Evolutionary conservation across 2,888 invertebrate genomes (phyloP).

Genomic region (Caenorhabditis virilis): DNA sequence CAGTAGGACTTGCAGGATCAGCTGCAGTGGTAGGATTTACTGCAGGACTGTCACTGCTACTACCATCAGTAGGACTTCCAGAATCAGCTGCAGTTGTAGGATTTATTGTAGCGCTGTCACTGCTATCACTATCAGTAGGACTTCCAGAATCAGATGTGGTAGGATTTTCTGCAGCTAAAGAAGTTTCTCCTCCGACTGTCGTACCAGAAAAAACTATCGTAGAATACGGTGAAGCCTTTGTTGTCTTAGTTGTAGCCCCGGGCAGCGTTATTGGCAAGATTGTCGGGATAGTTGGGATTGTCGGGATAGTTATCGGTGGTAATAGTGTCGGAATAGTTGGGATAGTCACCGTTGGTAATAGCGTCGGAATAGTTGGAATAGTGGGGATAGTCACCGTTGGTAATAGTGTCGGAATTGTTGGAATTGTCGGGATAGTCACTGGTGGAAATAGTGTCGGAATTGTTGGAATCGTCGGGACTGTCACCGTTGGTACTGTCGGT

Average conservation of each 20-base stretch:
- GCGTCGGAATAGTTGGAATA: background rate
- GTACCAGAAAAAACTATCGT: no score
- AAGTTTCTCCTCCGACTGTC: no score
- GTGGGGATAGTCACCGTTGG: background rate
- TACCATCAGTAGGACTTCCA: background rate
- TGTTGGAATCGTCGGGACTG: background rate
- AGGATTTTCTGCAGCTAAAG: background rate
- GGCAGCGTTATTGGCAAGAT: no score
- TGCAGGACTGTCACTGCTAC: background rate
- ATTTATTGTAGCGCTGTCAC: no score
- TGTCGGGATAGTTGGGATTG: background rate
- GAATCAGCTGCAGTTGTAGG: background rate
- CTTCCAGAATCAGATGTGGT: background rate
- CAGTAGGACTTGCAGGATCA: background rate
- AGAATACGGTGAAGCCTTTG: no score
- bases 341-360: background rate
- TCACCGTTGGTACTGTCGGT: no score
- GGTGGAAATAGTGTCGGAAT: background rate
- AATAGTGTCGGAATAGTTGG: background rate
- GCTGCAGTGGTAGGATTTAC: background rate
- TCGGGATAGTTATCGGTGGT: background rate
- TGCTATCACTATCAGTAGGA: background rate
- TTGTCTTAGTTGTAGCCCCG: no score
- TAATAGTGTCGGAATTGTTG: background rate
- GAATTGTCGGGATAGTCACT: background rate